Evolutionary conservation across 1,140 invertebrate species (phyloP).

Genomic region (Chionoecetes opilio): DNA sequence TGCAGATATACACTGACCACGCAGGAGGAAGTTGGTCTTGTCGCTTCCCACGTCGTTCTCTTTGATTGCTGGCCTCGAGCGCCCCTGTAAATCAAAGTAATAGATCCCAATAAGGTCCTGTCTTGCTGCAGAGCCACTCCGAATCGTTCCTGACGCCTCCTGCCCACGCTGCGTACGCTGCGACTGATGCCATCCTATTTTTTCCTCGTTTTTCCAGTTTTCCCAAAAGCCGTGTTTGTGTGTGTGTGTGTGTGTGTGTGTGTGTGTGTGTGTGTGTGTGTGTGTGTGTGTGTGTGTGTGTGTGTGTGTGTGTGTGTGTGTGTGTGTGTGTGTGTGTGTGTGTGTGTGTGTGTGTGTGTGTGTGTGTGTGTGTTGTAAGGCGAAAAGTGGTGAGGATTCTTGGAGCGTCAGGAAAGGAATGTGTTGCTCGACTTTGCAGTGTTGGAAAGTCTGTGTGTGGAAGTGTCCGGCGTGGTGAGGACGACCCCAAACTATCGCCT

Average conservation of each 20-base stretch:
- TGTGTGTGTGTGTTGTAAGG: not conserved
- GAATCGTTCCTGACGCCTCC: not conserved
- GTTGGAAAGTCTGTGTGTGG: too few relatives aligned
- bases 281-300: too few relatives aligned
- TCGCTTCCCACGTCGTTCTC: constrained; percentile 23
- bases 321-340: not conserved
- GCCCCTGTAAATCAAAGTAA: not conserved
- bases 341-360: not conserved
- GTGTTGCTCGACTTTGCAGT: too few relatives aligned
- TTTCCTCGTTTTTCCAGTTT: not conserved
- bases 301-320: too few relatives aligned
- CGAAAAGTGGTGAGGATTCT: not conserved
- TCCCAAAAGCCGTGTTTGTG: not conserved
- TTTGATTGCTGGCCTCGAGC: constrained; percentile 15
- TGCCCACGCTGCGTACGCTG: too few relatives aligned
- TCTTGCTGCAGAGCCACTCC: not conserved
- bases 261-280: too few relatives aligned
- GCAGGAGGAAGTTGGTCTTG: constrained; percentile 5
- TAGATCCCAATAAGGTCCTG: not conserved
- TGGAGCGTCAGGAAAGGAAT: too few relatives aligned
- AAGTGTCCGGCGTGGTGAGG: too few relatives aligned
- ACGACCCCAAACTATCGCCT: too few relatives aligned
- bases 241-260: not conserved
- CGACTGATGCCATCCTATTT: not conserved
- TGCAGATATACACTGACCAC: not conserved